Conservation (phyloP, 1,140 invertebrate species). For the Penaeus japonicus region DNA sequence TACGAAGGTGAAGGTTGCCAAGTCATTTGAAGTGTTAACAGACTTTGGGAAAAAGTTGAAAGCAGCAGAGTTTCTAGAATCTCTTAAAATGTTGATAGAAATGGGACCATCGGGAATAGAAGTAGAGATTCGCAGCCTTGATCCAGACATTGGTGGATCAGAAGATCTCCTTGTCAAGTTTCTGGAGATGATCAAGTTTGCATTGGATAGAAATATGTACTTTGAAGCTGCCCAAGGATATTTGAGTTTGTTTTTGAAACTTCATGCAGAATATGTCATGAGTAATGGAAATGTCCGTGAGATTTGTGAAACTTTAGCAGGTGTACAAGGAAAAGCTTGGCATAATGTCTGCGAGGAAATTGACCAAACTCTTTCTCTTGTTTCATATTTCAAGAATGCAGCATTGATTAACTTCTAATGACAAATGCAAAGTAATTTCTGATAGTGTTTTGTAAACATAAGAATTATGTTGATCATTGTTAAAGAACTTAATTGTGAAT, state of each 20-base stretch:
- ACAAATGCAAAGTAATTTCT: background rate
- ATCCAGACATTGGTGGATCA: conserved; percentile 76
- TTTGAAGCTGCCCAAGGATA: conserved; percentile 94
- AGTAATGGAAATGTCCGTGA: conserved; percentile 64
- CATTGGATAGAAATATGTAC: conserved; percentile 79
- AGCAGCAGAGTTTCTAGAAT: conserved; percentile 59
- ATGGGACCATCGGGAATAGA: conserved; percentile 88
- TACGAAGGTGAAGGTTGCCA: conserved; percentile 49
- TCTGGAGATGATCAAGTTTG: conserved; percentile 76
- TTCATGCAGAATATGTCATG: conserved; percentile 75
- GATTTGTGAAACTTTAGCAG: conserved; percentile 39
- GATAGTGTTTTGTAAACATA: background rate
- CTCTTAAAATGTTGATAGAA: conserved; percentile 79
- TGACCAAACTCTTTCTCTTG: conserved; percentile 52
- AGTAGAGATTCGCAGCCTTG: conserved; percentile 84
- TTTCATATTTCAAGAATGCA: conserved; percentile 59
- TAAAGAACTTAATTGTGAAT: background rate
- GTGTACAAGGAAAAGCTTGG: conserved; percentile 40
- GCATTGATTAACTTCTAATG: conserved; percentile 55
- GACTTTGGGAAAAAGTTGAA: conserved; percentile 58
- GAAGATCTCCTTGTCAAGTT: conserved; percentile 78
- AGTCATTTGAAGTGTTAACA: conserved; percentile 52
- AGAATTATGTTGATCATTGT: background rate
- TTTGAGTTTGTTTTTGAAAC: conserved; percentile 89
- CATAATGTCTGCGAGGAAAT: conserved; percentile 46